Conservation (phyloP, 2,888 invertebrate genomes). For the Euzophera pinguis region DNA sequence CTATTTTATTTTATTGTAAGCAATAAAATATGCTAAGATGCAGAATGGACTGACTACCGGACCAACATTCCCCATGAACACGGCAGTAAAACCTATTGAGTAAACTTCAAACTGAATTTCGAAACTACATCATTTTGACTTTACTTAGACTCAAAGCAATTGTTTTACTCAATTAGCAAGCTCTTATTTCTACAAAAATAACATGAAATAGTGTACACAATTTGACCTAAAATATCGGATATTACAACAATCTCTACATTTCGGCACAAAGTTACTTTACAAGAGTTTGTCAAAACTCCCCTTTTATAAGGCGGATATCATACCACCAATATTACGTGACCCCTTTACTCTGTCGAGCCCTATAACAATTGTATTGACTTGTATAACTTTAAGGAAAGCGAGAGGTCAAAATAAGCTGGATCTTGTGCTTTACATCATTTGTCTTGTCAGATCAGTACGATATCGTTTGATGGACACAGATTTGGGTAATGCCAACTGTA, state of each 20-base stretch:
- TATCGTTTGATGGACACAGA: conserved; percentile 66
- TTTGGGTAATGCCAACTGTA: conserved; percentile 64
- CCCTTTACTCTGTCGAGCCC: conserved; percentile 18
- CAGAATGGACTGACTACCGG: conserved; percentile 31
- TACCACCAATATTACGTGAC: conserved; percentile 33
- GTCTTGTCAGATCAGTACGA: conserved; percentile 71
- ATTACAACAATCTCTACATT: conserved; percentile 11
- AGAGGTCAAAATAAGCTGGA: conserved; percentile 37
- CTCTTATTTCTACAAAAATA: too few relatives aligned
- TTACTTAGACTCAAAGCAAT: too few relatives aligned
- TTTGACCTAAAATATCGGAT: background rate
- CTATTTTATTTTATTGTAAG: conserved; percentile 67
- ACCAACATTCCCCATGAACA: conserved; percentile 49
- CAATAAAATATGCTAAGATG: conserved; percentile 64
- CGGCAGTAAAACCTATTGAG: conserved; percentile 32
- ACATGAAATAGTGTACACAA: background rate
- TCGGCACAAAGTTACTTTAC: conserved; percentile 15
- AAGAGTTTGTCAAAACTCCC: conserved; percentile 51
- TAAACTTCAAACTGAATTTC: too few relatives aligned
- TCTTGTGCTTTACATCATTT: conserved; percentile 50
- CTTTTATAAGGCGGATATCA: conserved; percentile 51
- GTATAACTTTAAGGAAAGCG: conserved; percentile 11
- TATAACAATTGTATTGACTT: background rate
- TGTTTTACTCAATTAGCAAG: too few relatives aligned
- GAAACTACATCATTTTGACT: too few relatives aligned